Percentiles rank a stretch among this genome's conserved stretches.
Evolutionary conservation across 1,140 invertebrate genomes (phyloP).

Genomic region (Aphelenchoides avenae): DNA sequence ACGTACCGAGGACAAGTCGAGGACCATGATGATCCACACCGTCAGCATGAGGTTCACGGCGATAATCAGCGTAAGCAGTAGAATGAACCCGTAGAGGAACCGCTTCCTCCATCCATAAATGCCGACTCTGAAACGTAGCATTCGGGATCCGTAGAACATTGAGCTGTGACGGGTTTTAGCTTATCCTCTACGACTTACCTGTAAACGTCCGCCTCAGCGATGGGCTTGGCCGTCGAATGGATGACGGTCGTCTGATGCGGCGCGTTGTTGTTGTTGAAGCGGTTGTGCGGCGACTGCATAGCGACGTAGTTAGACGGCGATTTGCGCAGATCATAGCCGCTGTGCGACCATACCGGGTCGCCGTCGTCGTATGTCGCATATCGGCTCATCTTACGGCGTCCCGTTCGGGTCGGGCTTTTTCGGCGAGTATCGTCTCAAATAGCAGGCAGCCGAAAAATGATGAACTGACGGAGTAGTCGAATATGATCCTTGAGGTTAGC

Average conservation of each 20-base stretch:
- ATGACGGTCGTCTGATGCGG: conserved; percentile 53
- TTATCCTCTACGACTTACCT: too few species aligned
- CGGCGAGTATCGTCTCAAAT: too few species aligned
- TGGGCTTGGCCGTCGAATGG: conserved; percentile 54
- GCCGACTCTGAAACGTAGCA: conserved; percentile 70
- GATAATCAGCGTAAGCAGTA: conserved; percentile 77
- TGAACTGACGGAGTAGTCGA: too few species aligned
- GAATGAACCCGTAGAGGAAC: conserved; percentile 77
- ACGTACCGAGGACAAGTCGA: conserved; percentile 65
- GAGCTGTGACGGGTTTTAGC: too few species aligned
- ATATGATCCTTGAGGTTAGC: too few species aligned
- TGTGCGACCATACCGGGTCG: conserved; percentile 37
- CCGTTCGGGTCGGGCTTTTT: too few species aligned
- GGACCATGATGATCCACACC: conserved; percentile 84
- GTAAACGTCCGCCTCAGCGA: conserved; percentile 55
- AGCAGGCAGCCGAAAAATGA: too few species aligned
- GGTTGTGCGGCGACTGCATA: conserved; percentile 2
- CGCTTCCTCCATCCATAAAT: conserved; percentile 90
- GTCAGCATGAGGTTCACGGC: conserved; percentile 88
- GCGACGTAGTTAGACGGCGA: conserved; percentile 24
- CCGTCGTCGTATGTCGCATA: too few species aligned
- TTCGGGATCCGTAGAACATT: too few species aligned
- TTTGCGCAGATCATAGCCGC: conserved; percentile 10
- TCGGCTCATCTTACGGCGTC: too few species aligned
- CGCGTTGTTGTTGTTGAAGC: background rate